Conservation (phyloP, 2,113 vertebrate genomes). For the Syrrhaptes paradoxus region DNA sequence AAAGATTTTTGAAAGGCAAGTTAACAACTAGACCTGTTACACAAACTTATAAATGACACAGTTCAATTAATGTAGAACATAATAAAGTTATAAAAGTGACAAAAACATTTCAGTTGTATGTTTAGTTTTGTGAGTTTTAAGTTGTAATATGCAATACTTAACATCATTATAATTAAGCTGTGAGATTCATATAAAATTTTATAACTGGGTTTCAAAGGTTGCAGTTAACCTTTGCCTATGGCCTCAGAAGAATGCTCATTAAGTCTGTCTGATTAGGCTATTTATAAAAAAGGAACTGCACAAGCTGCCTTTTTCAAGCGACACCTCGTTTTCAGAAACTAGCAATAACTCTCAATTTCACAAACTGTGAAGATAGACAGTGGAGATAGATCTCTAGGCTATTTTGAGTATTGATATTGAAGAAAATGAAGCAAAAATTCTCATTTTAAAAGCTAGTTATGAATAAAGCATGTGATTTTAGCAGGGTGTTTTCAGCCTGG, state of each 20-base stretch:
- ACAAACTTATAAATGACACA: background rate
- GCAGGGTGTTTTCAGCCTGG: background rate
- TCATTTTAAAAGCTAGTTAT: background rate
- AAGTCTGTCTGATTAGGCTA: background rate
- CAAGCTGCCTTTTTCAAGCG: background rate
- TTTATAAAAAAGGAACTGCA: background rate
- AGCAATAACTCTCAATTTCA: background rate
- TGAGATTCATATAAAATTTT: conserved; percentile 5
- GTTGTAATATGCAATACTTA: background rate
- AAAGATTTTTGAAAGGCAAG: background rate
- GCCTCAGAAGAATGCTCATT: background rate
- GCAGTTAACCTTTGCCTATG: background rate
- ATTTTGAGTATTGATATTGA: background rate
- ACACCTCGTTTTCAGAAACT: background rate
- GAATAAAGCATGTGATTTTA: background rate
- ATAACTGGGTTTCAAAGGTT: background rate
- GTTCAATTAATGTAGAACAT: background rate
- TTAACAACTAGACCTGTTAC: background rate
- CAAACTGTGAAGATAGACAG: background rate
- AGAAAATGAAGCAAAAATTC: background rate
- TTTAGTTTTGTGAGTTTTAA: background rate
- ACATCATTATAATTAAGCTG: background rate
- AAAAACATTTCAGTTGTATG: background rate
- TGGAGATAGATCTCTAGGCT: background rate
- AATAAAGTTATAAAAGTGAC: background rate